These are phyloP conservation scores for Nylanderia fulva DNA, from an alignment of 1,140 invertebrate genomes.

Conservation along the genomic window DNA sequence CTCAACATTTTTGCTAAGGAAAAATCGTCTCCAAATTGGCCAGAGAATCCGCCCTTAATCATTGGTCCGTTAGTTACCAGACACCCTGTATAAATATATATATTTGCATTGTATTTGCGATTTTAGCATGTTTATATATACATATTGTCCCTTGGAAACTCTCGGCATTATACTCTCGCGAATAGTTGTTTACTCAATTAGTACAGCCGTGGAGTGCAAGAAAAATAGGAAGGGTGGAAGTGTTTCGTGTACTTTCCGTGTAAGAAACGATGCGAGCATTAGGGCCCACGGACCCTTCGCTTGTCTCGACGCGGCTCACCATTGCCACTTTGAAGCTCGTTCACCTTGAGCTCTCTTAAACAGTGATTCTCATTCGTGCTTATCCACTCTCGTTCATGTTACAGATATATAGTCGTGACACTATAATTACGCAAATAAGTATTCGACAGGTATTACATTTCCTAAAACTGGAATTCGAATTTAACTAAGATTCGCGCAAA, in stretches of 20 bases:
- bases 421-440: not conserved
- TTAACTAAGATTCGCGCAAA: not conserved
- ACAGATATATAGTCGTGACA: not conserved
- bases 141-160: not conserved
- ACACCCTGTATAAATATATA: no score
- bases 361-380: conserved; percentile 81
- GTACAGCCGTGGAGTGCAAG: not conserved
- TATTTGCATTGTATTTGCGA: no score
- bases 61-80: no score
- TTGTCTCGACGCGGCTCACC: conserved; percentile 76
- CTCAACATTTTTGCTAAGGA: no score
- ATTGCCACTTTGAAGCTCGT: conserved; percentile 83
- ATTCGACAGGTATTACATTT: not conserved
- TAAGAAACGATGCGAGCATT: conserved; percentile 73
- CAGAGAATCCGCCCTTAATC: no score
- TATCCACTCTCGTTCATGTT: conserved; percentile 20
- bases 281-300: conserved; percentile 77
- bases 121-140: not conserved
- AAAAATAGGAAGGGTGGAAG: conserved; percentile 34
- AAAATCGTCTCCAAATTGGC: no score
- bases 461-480: not conserved
- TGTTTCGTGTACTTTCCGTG: conserved; percentile 57
- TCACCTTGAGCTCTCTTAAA: conserved; percentile 83
- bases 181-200: conserved; percentile 11
- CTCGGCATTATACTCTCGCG: not conserved